Evolutionary conservation across 2,888 invertebrate genomes (phyloP).

Genomic region (Deilephila elpenor): DNA sequence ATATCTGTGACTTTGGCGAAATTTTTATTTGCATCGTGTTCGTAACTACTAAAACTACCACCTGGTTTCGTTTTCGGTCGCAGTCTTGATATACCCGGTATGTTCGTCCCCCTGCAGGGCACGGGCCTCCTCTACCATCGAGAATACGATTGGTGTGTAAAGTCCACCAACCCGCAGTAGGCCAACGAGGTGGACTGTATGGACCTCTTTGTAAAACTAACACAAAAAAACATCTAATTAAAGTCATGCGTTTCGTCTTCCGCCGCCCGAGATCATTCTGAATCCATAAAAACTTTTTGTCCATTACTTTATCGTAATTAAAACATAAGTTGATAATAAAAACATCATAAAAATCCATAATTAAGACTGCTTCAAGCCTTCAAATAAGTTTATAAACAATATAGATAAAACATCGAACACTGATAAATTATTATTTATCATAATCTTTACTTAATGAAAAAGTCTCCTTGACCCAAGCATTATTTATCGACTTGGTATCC

Average conservation of each 20-base stretch:
- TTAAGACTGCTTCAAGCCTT: constrained; percentile 20
- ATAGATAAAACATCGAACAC: constrained; percentile 22
- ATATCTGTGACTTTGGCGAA: no score
- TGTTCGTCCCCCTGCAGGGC: no score
- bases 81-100: no score
- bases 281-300: constrained; percentile 21
- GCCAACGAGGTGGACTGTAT: neutral
- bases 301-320: constrained; percentile 27
- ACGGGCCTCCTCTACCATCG: no score
- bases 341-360: constrained; percentile 25
- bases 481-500: constrained; percentile 15
- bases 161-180: neutral
- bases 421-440: constrained; percentile 24
- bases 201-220: neutral
- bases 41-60: no score
- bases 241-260: constrained; percentile 16
- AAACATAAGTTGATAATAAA: constrained; percentile 24
- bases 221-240: constrained; percentile 13
- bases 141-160: no score
- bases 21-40: no score
- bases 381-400: constrained; percentile 14
- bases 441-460: constrained; percentile 13
- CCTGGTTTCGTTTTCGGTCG: no score
- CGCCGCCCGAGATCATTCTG: constrained; percentile 13
- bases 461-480: constrained; percentile 9